Evolutionary conservation across 2,113 vertebrate genomes (phyloP), one percentile per base, ranked within the genome.

Genomic region (Triplophysa siluroides): DNA sequence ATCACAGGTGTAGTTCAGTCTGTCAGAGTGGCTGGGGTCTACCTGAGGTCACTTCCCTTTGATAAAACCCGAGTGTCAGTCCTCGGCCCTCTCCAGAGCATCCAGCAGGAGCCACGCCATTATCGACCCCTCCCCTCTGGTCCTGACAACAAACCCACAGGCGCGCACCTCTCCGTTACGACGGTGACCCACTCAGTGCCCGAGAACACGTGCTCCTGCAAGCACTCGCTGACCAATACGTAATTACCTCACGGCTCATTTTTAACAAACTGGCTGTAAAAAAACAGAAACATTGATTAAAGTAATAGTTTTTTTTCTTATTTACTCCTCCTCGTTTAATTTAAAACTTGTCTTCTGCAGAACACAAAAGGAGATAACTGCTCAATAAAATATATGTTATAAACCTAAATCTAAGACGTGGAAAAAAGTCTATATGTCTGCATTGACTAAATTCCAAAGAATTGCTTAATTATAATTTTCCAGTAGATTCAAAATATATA

Each of bases 141-240:
- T 72, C 76, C 78, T 80, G 52, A 81, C 76, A 78, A 75, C 81
- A 83, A 85, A 85, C 81, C 85, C 65, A 52, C 70, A 41, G 69
- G 45, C 73, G 54, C 75, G 58, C 80, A 83, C 78, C 81, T 78
- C 67, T 80, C 71, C 76, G 85, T 86, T 85, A 83, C 73, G 81
- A 85, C 13, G n/a, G 47, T 72, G 67, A 73, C 67, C 83, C 54
- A 68, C 81, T 81, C 84, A 56, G 50, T 33, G n/a, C 72, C 66
- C 18, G 18, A 52, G 80, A 79, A 73, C 64, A 69, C 78, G 61
- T 81, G 75, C 71, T 76, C 71, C 72, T 62, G 63, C 71, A 60
- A 47, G 41, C 74, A 70, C 67, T 47, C 50, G 74, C 38, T 56
- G 62, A 79, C 66, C 23, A 76, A 86, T 83, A 65, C 81, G 62